Conservation (phyloP, 2,888 invertebrate genomes). For the Tanytarsus gracilentus region DNA sequence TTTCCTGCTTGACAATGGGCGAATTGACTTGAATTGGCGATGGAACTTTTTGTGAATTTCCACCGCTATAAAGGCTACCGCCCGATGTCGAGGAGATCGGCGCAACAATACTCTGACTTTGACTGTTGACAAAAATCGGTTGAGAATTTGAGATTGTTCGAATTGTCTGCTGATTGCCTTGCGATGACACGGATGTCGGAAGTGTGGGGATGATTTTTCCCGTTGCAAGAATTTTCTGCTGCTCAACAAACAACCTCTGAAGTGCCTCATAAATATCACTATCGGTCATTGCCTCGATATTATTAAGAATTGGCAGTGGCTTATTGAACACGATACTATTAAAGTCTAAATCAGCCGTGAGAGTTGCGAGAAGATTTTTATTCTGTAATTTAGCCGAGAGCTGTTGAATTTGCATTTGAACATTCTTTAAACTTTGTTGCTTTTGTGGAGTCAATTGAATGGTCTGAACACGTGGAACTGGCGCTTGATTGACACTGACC, state of each 20-base stretch:
- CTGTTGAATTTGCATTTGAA: conserved; percentile 60
- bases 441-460: conserved; percentile 66
- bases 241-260: conserved; percentile 55
- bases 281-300: conserved; percentile 44
- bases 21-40: conserved; percentile 22
- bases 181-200: conserved; percentile 38
- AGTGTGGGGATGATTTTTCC: conserved; percentile 58
- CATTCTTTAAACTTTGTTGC: conserved; percentile 55
- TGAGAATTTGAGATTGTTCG: conserved; percentile 31
- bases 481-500: conserved; percentile 33
- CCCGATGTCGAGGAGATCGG: neutral
- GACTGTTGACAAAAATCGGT: neutral
- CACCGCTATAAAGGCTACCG: neutral
- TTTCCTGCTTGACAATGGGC: conserved; percentile 23
- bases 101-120: neutral
- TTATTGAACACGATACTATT: conserved; percentile 40
- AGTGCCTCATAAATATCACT: conserved; percentile 49
- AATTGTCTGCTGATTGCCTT: conserved; percentile 32
- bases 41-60: conserved; percentile 3
- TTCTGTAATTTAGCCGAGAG: conserved; percentile 49
- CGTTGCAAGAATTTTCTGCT: conserved; percentile 60
- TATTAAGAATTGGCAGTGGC: conserved; percentile 38
- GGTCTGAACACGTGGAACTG: conserved; percentile 55
- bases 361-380: conserved; percentile 38
- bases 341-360: conserved; percentile 41